phyloP scores from a whole-genome alignment of 2,797 vertebrate species.

The Paramormyrops hopkinsi region DNA sequence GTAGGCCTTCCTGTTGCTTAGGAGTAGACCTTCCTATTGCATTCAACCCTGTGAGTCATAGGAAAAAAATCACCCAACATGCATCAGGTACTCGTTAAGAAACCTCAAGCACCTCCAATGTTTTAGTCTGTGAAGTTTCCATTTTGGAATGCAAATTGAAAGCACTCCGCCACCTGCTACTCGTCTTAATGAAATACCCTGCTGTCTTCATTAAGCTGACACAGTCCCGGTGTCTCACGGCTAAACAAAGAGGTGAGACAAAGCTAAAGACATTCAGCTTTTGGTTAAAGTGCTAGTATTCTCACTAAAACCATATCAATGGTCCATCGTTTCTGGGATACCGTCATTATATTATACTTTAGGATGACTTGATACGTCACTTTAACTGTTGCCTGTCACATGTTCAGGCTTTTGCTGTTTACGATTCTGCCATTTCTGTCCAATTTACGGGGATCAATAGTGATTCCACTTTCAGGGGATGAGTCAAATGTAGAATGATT shows the following conservation, averaged over 20 bases:
- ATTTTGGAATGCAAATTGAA: conserved; percentile 3
- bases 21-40: background rate
- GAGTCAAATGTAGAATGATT: conserved; percentile 8
- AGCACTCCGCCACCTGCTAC: background rate
- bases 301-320: background rate
- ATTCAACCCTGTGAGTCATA: background rate
- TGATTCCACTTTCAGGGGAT: conserved; percentile 2
- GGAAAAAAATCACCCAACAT: background rate
- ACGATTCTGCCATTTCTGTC: background rate
- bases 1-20: background rate
- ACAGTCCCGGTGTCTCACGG: background rate
- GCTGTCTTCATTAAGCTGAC: background rate
- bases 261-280: background rate
- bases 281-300: background rate
- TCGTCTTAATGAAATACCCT: background rate
- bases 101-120: background rate
- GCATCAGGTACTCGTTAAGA: background rate
- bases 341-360: background rate
- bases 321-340: background rate
- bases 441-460: conserved; percentile 15
- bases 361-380: background rate
- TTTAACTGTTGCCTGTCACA: background rate
- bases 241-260: background rate
- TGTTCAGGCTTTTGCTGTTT: background rate
- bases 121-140: background rate